These are phyloP conservation scores for Capreolus pygargus DNA, from an alignment of 2,113 vertebrate genomes.

Conservation along the genomic window DNA sequence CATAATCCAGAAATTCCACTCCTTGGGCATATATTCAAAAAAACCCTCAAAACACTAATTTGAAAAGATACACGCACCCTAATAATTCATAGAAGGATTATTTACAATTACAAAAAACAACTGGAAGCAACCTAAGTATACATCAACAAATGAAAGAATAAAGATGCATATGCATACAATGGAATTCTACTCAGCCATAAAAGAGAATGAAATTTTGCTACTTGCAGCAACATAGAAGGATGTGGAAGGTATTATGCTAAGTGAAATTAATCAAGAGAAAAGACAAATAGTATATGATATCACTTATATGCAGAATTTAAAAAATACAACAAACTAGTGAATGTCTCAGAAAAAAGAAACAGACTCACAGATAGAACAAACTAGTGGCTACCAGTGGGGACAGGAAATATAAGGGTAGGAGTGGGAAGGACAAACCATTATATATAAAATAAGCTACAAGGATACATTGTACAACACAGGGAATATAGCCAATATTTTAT, in stretches of 20 bases:
- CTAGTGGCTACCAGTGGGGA: background rate
- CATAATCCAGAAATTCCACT: background rate
- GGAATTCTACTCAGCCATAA: background rate
- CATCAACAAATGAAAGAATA: background rate
- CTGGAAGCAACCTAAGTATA: background rate
- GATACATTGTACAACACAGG: background rate
- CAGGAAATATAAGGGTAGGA: background rate
- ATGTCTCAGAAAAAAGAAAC: background rate
- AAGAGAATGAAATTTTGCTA: background rate
- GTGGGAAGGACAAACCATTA: background rate
- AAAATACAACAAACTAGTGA: background rate
- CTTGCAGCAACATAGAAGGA: background rate
- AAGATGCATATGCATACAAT: background rate
- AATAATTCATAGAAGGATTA: background rate
- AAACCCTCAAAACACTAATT: background rate
- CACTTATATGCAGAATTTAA: background rate
- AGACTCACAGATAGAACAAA: background rate
- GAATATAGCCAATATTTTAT: background rate
- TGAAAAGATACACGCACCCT: background rate
- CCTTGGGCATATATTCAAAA: background rate
- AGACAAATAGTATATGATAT: background rate
- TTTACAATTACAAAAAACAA: background rate
- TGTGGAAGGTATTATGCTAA: background rate
- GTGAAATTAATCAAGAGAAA: background rate
- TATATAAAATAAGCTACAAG: background rate